Percentiles rank a stretch among this genome's conserved stretches.
Evolutionary conservation across 2,797 vertebrate genomes (phyloP).

Genomic region (Oophaga sylvatica): DNA sequence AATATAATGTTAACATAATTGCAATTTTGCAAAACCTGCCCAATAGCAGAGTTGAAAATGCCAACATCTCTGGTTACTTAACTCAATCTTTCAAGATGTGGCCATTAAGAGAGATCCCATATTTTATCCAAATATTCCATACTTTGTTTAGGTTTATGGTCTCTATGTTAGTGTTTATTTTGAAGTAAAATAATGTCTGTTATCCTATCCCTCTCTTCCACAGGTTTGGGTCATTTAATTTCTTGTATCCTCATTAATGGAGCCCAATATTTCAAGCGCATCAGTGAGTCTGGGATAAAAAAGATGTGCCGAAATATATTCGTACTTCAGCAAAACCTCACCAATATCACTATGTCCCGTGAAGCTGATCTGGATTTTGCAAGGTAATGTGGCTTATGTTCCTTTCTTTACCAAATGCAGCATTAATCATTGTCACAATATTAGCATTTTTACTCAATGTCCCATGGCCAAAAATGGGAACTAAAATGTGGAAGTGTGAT

Average conservation of each 20-base stretch:
- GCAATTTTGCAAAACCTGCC: neutral
- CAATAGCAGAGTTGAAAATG: neutral
- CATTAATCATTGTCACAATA: neutral
- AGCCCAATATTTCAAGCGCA: slow-evolving; percentile 96
- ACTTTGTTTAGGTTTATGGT: neutral
- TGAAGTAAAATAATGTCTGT: neutral
- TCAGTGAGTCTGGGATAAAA: slow-evolving; percentile 98
- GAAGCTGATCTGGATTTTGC: slow-evolving; percentile 97
- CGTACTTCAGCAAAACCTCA: slow-evolving; percentile 97
- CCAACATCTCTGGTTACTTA: neutral
- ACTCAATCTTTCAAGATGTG: neutral
- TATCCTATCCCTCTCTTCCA: neutral
- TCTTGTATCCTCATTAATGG: slow-evolving; percentile 98
- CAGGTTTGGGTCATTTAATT: slow-evolving; percentile 94
- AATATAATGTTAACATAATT: neutral
- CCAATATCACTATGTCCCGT: slow-evolving; percentile 98
- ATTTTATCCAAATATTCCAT: neutral
- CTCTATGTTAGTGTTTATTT: neutral
- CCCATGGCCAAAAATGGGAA: neutral
- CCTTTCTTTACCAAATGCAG: neutral
- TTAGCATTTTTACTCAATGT: neutral
- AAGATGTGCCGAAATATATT: slow-evolving; percentile 99
- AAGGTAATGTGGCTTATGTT: slow-evolving; percentile 74
- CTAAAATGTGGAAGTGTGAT: neutral
- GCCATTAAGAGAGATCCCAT: neutral